A percentile compares a stretch with the other conserved stretches of the same genome.
These are phyloP conservation scores for Hydriomena furcata DNA, from an alignment of 2,888 invertebrate genomes.

Conservation along the genomic window DNA sequence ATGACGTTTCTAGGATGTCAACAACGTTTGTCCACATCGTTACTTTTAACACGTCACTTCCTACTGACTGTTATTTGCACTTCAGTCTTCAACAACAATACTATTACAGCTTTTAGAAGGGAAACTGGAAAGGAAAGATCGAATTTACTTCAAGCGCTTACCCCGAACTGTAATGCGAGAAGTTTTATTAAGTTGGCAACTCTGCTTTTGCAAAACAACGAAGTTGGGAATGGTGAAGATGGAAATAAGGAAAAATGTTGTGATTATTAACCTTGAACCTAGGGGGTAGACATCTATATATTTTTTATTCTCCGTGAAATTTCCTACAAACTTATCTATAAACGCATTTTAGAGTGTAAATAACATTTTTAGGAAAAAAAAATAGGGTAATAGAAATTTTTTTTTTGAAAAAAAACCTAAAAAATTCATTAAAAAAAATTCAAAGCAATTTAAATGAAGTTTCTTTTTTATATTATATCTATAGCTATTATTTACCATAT, in stretches of 20 bases:
- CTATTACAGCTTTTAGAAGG: slow-evolving; percentile 8
- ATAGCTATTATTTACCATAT: no score
- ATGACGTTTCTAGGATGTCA: no score
- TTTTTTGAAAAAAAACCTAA: no score
- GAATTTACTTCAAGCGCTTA: slow-evolving; percentile 31
- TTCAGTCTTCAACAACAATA: slow-evolving; percentile 11
- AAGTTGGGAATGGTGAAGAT: slow-evolving; percentile 11
- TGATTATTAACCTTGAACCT: slow-evolving; percentile 11
- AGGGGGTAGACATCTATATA: background rate
- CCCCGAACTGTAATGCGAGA: slow-evolving; percentile 25
- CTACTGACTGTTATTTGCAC: background rate
- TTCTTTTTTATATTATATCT: no score
- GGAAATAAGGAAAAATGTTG: background rate
- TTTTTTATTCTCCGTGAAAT: no score
- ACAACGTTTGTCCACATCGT: slow-evolving; percentile 4
- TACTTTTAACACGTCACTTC: background rate
- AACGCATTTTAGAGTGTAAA: no score
- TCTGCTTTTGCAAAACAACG: slow-evolving; percentile 27
- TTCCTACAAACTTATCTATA: no score
- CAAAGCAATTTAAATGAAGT: no score
- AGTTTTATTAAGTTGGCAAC: slow-evolving; percentile 32
- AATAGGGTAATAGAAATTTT: no score
- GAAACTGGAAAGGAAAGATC: slow-evolving; percentile 25
- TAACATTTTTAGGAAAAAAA: no score
- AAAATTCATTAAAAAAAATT: no score